Percentiles rank a stretch among this genome's conserved stretches.
phyloP scores from a whole-genome alignment of 2,113 vertebrate species.

The Hirundichthys speculiger region DNA sequence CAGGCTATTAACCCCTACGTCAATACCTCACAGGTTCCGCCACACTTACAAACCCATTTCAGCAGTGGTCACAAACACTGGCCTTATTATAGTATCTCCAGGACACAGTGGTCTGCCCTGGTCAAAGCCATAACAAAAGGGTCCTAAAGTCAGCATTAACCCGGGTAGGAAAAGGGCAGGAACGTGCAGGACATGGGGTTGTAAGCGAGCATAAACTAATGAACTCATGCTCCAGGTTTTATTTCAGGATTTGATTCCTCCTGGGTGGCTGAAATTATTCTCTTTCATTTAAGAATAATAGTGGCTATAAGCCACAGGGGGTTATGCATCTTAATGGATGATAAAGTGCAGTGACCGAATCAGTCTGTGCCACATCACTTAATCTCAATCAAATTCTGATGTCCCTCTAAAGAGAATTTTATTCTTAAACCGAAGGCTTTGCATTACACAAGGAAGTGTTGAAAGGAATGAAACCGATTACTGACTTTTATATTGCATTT shows the following conservation, averaged over 20 bases:
- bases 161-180: constrained; percentile 49
- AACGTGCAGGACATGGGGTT: constrained; percentile 43
- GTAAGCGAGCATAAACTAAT: constrained; percentile 39
- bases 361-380: constrained; percentile 59
- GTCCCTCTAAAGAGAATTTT: constrained; percentile 57
- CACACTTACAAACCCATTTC: constrained; percentile 74
- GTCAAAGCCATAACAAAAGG: constrained; percentile 58
- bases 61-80: constrained; percentile 68
- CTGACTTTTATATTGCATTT: constrained; percentile 64
- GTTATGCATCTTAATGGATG: constrained; percentile 55
- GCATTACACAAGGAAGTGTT: constrained; percentile 63
- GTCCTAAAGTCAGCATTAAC: constrained; percentile 66
- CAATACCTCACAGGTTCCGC: constrained; percentile 73
- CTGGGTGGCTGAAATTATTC: constrained; percentile 14
- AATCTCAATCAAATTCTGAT: constrained; percentile 52
- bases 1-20: constrained; percentile 79
- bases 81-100: constrained; percentile 69
- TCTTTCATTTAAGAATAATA: constrained; percentile 53
- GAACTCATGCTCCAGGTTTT: constrained; percentile 45
- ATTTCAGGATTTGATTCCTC: constrained; percentile 35
- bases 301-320: constrained; percentile 34
- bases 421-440: constrained; percentile 67
- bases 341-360: constrained; percentile 60
- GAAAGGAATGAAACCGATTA: constrained; percentile 64
- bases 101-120: constrained; percentile 42